Percentiles rank a stretch among this genome's conserved stretches.
These are phyloP conservation scores for Turnix velox DNA, from an alignment of 2,113 vertebrate genomes.

Conservation along the genomic window DNA sequence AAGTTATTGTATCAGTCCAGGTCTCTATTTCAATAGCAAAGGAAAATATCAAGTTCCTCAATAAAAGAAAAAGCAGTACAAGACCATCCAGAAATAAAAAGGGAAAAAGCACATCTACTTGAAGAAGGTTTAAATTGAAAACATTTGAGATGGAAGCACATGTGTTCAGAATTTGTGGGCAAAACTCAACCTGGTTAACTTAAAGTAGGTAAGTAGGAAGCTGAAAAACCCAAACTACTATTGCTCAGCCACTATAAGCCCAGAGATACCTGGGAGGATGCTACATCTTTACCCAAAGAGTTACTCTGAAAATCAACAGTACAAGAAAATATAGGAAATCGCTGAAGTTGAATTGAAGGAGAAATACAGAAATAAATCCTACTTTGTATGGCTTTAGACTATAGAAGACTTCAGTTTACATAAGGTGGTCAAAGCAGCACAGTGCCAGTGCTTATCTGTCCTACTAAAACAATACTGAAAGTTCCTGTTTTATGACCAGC, in stretches of 20 bases:
- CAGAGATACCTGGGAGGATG: background rate
- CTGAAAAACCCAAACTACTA: background rate
- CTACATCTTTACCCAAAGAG: background rate
- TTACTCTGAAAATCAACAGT: background rate
- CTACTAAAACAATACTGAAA: background rate
- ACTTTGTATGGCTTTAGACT: background rate
- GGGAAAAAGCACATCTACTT: background rate
- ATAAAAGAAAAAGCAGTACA: background rate
- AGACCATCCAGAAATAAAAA: background rate
- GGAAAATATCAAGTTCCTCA: background rate
- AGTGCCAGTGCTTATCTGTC: background rate
- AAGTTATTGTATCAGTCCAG: conserved; percentile 6
- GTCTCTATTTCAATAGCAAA: background rate
- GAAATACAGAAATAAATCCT: background rate
- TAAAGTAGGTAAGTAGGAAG: background rate
- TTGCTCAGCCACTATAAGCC: background rate
- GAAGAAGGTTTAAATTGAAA: conserved; percentile 36
- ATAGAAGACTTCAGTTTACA: no score
- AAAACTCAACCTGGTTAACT: background rate
- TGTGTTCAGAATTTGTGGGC: background rate
- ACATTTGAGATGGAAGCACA: background rate
- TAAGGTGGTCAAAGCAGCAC: background rate
- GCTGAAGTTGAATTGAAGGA: background rate
- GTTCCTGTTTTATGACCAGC: background rate
- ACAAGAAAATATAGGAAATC: background rate